Evolutionary conservation across 2,113 vertebrate species (phyloP).

Genomic region (Silurus glanis): DNA sequence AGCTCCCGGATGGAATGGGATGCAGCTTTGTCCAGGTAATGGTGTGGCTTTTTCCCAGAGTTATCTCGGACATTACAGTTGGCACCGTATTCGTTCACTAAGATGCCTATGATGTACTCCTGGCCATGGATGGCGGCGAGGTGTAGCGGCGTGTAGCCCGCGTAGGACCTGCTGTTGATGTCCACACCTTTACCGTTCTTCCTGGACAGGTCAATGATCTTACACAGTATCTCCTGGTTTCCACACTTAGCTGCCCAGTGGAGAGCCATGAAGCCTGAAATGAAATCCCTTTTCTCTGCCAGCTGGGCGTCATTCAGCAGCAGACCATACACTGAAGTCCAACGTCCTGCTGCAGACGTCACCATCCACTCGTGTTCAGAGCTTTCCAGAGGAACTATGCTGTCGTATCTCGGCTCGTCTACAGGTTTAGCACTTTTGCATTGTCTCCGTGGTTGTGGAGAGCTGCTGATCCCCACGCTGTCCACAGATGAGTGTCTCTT

Average conservation of each 20-base stretch:
- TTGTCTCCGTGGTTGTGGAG: slow-evolving; percentile 61
- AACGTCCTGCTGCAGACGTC: slow-evolving; percentile 76
- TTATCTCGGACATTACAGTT: slow-evolving; percentile 80
- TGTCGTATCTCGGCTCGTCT: slow-evolving; percentile 66
- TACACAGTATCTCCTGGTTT: slow-evolving; percentile 78
- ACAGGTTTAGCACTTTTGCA: slow-evolving; percentile 61
- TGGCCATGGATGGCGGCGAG: slow-evolving; percentile 85
- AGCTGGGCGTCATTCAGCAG: slow-evolving; percentile 79
- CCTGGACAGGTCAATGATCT: slow-evolving; percentile 74
- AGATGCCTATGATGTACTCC: slow-evolving; percentile 72
- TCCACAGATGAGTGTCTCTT: slow-evolving; percentile 58
- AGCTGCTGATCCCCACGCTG: slow-evolving; percentile 15
- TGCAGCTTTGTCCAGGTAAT: slow-evolving; percentile 77
- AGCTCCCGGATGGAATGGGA: slow-evolving; percentile 70
- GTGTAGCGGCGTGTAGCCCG: slow-evolving; percentile 90
- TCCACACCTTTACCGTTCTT: slow-evolving; percentile 67
- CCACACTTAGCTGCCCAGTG: slow-evolving; percentile 94
- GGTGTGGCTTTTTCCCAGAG: slow-evolving; percentile 83
- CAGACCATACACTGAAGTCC: slow-evolving; percentile 85
- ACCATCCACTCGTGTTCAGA: slow-evolving; percentile 87
- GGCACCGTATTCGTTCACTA: slow-evolving; percentile 78
- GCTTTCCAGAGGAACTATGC: slow-evolving; percentile 75
- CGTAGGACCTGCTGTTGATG: slow-evolving; percentile 77
- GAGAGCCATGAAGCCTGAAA: slow-evolving; percentile 88
- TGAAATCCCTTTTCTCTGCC: slow-evolving; percentile 85